Percentiles rank a stretch among this genome's conserved stretches.
These are phyloP conservation scores for Artibeus lituratus DNA, from an alignment of 2,797 vertebrate genomes.

Conservation along the genomic window DNA sequence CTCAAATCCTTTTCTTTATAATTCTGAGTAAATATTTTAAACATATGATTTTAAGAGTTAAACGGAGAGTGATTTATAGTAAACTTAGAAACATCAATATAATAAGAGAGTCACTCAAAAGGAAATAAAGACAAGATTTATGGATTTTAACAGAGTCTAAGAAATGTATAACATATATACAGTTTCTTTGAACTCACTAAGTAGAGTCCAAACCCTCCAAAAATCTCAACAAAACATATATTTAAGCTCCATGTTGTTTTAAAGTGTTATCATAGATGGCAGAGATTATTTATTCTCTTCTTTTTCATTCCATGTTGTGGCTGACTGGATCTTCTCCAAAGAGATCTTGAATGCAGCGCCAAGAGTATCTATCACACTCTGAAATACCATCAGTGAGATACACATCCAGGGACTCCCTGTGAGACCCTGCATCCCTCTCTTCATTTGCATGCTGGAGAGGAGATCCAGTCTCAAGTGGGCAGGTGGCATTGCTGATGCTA, in stretches of 20 bases:
- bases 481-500: neutral
- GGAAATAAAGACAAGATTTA: neutral
- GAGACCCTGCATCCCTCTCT: neutral
- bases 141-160: neutral
- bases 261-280: neutral
- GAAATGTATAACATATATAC: neutral
- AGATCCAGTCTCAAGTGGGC: neutral
- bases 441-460: neutral
- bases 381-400: neutral
- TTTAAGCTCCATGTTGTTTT: neutral
- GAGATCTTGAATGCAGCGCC: neutral
- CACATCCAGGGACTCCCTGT: neutral
- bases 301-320: neutral
- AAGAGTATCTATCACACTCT: neutral
- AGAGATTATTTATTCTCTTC: slow-evolving; percentile 22
- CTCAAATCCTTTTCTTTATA: neutral
- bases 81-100: neutral
- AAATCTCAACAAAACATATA: slow-evolving; percentile 4
- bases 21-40: neutral
- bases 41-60: neutral
- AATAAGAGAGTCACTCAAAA: neutral
- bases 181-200: neutral
- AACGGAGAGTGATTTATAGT: neutral
- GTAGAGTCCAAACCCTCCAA: neutral
- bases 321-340: neutral